Conservation (phyloP, 2,888 invertebrate genomes). For the Subacronicta megacephala region DNA sequence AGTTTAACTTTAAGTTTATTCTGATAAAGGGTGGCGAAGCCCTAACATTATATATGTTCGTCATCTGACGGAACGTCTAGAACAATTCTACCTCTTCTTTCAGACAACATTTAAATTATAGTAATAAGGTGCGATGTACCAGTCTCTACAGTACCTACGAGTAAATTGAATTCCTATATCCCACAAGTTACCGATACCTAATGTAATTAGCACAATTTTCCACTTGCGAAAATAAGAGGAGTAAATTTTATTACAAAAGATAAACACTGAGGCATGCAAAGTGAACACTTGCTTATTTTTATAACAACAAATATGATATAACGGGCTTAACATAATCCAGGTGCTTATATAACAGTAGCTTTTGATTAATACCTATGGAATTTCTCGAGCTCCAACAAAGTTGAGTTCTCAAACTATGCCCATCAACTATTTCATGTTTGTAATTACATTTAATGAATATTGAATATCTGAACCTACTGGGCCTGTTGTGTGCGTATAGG, state of each 20-base stretch:
- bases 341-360: conserved; percentile 26
- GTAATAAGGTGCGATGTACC: too few relatives aligned
- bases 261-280: conserved; percentile 5
- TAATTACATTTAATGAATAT: conserved; percentile 75
- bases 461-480: conserved; percentile 68
- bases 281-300: conserved; percentile 8
- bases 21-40: too few relatives aligned
- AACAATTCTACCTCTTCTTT: too few relatives aligned
- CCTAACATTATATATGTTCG: too few relatives aligned
- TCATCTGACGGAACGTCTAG: too few relatives aligned
- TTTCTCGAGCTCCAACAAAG: conserved; percentile 55
- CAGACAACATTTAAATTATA: too few relatives aligned
- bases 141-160: background rate
- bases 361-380: conserved; percentile 58
- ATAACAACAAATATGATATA: conserved; percentile 6
- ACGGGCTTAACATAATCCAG: conserved; percentile 13
- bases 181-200: background rate
- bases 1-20: too few relatives aligned
- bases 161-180: background rate
- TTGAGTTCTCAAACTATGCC: conserved; percentile 68
- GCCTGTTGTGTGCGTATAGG: conserved; percentile 57
- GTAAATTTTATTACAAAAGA: background rate
- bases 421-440: conserved; percentile 69
- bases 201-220: conserved; percentile 20
- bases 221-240: conserved; percentile 1